Conservation (phyloP, 2,113 vertebrate species). For the Rhabdornis inornatus region DNA sequence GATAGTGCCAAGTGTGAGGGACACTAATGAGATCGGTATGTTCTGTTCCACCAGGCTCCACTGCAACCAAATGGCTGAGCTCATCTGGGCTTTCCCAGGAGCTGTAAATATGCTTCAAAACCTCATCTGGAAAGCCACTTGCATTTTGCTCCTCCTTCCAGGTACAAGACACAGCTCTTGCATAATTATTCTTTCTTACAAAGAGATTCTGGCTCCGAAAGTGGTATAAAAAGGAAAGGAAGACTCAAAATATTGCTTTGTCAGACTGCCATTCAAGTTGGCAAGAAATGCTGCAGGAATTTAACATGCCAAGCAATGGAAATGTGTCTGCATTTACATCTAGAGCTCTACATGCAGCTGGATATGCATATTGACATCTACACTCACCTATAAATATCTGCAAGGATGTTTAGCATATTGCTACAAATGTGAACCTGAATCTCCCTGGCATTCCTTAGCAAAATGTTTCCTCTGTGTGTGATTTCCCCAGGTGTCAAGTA, state of each 20-base stretch:
- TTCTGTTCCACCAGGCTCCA: neutral
- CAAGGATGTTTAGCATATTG: neutral
- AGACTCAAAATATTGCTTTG: neutral
- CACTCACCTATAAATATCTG: neutral
- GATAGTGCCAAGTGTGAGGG: neutral
- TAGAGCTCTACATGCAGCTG: neutral
- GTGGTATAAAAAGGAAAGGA: neutral
- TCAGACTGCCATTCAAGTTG: neutral
- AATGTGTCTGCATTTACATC: neutral
- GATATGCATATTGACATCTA: neutral
- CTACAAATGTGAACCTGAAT: neutral
- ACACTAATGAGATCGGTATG: neutral
- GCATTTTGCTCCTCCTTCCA: neutral
- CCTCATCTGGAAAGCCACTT: neutral
- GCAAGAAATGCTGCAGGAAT: neutral
- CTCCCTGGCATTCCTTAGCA: neutral
- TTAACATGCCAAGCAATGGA: neutral
- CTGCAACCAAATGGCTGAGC: neutral
- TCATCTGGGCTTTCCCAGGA: constrained; percentile 11
- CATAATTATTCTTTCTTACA: neutral
- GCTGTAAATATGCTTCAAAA: neutral
- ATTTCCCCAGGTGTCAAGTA: neutral
- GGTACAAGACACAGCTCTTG: neutral
- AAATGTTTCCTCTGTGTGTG: neutral
- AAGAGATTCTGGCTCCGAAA: neutral